phyloP scores from a whole-genome alignment of 37 sponge, comb jelly and placozoan species.

The Ianthella basta region DNA sequence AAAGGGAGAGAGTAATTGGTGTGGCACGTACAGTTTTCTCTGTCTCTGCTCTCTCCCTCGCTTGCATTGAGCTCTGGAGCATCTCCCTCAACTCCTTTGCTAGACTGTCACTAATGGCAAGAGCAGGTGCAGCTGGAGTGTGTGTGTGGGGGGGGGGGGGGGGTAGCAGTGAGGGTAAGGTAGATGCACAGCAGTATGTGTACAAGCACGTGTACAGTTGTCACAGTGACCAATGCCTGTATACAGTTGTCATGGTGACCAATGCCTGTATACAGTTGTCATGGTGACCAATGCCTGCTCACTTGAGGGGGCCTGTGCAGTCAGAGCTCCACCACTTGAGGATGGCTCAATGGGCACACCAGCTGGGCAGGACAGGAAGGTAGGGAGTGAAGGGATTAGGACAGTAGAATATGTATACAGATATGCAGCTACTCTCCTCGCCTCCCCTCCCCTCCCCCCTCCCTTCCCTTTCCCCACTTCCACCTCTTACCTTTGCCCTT shows the following conservation, averaged over 20 bases:
- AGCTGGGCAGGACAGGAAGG: background rate
- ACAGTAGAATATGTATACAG: no score
- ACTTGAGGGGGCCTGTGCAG: background rate
- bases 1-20: no score
- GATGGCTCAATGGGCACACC: background rate
- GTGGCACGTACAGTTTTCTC: constrained; percentile 54
- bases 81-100: constrained; percentile 59
- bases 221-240: background rate
- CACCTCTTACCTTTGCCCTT: constrained; percentile 38
- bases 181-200: no score
- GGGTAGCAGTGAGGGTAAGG: background rate
- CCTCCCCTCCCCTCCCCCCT: no score
- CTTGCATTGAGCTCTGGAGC: constrained; percentile 51
- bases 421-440: no score
- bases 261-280: background rate
- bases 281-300: background rate
- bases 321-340: background rate
- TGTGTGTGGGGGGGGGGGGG: background rate
- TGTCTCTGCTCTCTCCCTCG: constrained; percentile 48
- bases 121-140: background rate
- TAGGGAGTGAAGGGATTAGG: no score
- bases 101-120: constrained; percentile 35
- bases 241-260: background rate
- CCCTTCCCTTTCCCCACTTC: background rate
- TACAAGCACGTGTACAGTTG: background rate